Base-by-base conservation (phyloP, 2,113 vertebrate species). In the Apeltes quadracus region DNA sequence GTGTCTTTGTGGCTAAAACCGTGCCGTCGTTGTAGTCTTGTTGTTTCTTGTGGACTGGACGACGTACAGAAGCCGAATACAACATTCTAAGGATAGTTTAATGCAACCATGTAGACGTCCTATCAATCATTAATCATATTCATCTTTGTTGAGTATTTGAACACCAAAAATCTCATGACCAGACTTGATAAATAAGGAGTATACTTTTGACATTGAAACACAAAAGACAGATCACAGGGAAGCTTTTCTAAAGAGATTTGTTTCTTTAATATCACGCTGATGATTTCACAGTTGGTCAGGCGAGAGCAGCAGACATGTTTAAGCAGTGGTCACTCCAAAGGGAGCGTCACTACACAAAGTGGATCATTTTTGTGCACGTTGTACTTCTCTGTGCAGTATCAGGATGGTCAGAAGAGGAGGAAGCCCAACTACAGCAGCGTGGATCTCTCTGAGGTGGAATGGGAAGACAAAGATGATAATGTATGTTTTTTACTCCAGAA, bases 341-440 rank as follows among this genome's bases (percentile, higher is more conserved):
- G 20, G 72, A 76, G 50, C 1, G 10, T 41, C 12, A 16, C n/a
- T 34, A 5, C 16, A 34, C 6, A 56, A n/a, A 67, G 54, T 25
- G 6, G 69, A 44, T 70, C 2, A 62, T 70, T 81, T 18, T 11
- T 44, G 58, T 56, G 41, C 48, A 7, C 14, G n/a, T 39, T 89
- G 82, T 91, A 82, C 89, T 78, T 62, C 59, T 91, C 48, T 91
- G 81, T 79, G 69, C 89, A 99, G 98, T 99, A 98, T 43, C 96
- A 98, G 93, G 93, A 97, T 50, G 96, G 96, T 15, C 95, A 97
- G 87, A 98, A 97, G 87, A 92, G 97, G 86, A 95, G 96, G 75
- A 99, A 99, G 59, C 96, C 96, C 39, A 95, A 97, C 91, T 99
- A 99, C 79, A 99, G 96, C 32, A 99, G 97, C 0, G 98, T 99